Base-by-base conservation (phyloP, 2,888 invertebrate species). In the Cheilosia scutellata region DNA sequence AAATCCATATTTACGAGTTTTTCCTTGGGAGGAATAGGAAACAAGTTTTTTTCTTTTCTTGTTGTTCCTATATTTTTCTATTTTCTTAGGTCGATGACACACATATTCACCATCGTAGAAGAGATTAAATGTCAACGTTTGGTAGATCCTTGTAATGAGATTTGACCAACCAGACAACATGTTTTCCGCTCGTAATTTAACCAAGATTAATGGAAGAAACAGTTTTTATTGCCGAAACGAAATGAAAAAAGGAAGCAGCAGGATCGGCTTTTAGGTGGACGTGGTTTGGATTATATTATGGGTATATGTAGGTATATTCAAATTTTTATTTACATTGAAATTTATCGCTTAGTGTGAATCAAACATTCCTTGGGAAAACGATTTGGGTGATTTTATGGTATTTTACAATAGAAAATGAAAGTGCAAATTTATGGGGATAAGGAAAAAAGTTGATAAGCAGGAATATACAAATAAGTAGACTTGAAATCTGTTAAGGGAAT, bases 261-360 rank as follows among this genome's bases (percentile, higher is more conserved):
- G 68, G 51, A 65, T 75, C 60, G 40, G 57, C 57, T 66, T 72
- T 49, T 37, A 58, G 55, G 5, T 58, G 47, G 49, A 60, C 74
- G 66, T 75, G 63, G 57, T 70, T 58, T 76, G 71, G 80, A 84
- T 71, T 70, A 79, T 53, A 55, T 75, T 58, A 11, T 20, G 20
- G 20, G 20, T 20, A 20, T 51, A 40, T 20, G 79, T 16, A 58
- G 20, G 70, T 16, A 51, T 75, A 84, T 84, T 84, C 75, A 75
- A 79, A 80, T 75, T 71, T 75, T 71, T 84, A 84, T 84, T 76
- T 76, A 70, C 74, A 70, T 75, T 75, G 70, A 71, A 84, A 84
- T 84, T 80, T 84, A 75, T 78, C 75, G 58, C 33, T 53, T 75
- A 13, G 51, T 51, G 27, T 51, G 51, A 65, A 33, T 75, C 63